Conservation (phyloP, 1,140 invertebrate genomes). For the Drosophila ananassae region DNA sequence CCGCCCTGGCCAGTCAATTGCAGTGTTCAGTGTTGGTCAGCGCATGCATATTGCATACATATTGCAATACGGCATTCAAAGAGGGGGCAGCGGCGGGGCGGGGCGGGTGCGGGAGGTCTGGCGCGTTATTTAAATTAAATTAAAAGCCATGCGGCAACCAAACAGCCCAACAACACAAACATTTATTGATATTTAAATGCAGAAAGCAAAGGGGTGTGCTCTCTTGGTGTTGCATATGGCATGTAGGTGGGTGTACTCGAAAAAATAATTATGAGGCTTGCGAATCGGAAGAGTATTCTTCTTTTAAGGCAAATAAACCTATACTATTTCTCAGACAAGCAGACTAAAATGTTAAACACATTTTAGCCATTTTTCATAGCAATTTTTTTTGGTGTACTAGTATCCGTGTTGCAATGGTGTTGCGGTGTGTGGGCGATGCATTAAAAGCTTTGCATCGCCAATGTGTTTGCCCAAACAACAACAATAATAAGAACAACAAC, state of each 20-base stretch:
- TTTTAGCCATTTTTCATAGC: too few relatives aligned
- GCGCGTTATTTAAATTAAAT: conserved; percentile 77
- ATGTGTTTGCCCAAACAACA: conserved; percentile 74
- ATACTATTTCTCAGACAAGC: neutral
- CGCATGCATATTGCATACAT: conserved; percentile 59
- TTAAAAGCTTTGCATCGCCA: conserved; percentile 79
- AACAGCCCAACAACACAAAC: conserved; percentile 62
- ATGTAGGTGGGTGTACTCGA: neutral
- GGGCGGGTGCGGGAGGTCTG: conserved; percentile 9
- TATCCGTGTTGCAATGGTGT: conserved; percentile 32
- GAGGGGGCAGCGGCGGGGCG: neutral
- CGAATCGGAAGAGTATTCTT: too few relatives aligned
- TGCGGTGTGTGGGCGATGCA: conserved; percentile 64
- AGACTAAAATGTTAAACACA: too few relatives aligned
- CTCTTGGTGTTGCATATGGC: neutral
- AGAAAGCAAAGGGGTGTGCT: conserved; percentile 18
- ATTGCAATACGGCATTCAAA: conserved; percentile 6
- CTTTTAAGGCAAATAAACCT: neutral
- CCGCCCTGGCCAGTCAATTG: conserved; percentile 27
- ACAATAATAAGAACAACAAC: conserved; percentile 46
- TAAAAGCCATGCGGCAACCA: conserved; percentile 73
- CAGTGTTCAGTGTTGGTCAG: conserved; percentile 53
- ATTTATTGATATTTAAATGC: conserved; percentile 81
- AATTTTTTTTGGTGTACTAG: neutral
- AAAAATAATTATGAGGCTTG: neutral